Base-by-base conservation (phyloP, 2,797 vertebrate species). In the Catamblyrhynchus diadema region DNA sequence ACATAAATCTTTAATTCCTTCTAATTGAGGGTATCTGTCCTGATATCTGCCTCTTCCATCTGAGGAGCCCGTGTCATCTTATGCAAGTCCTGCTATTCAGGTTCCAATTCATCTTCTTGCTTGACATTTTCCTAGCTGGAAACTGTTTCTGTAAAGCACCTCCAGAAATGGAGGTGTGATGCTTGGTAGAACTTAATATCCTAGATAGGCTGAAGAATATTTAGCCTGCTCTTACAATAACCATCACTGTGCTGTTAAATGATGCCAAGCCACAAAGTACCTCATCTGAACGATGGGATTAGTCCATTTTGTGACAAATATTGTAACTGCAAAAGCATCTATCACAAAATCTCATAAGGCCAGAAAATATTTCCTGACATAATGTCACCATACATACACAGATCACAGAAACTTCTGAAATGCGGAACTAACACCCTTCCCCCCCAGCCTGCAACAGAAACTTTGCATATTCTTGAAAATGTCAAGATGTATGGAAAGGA, bases 331-430 rank as follows among this genome's bases (percentile, higher is more conserved):
- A 84, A 81, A 90, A 74, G 20, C 44, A 83, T 45, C 53, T 78
- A n/a, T 72, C 54, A 47, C 65, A 82, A 81, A 88, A 77, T 81
- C 48, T 59, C 42, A 56, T 42, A 32, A 87, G 56, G 59, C 50
- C 54, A 80, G 35, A 42, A 87, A 33, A 50, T 30, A 66, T 41
- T 89, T 88, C 62, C 65, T 64, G 88, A 30, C 61, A 8, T 78
- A 86, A 86, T 53, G 33, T 37, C 44, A 48, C 27, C 12, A 12
- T 45, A 37, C 30, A 95, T 28, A 47, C n/a, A 81, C 35, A 57
- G 85, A 95, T 84, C 59, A 86, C n/a, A 72, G 85, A 50, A 79
- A 44, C 59, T 83, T 79, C 45, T 69, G 77, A 95, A 86, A 93
- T 9, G 22, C 22, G 7, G 77, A 88, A 50, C 45, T 88, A 81